Conservation (phyloP, 1,140 invertebrate genomes). For the Nebria ingens region DNA sequence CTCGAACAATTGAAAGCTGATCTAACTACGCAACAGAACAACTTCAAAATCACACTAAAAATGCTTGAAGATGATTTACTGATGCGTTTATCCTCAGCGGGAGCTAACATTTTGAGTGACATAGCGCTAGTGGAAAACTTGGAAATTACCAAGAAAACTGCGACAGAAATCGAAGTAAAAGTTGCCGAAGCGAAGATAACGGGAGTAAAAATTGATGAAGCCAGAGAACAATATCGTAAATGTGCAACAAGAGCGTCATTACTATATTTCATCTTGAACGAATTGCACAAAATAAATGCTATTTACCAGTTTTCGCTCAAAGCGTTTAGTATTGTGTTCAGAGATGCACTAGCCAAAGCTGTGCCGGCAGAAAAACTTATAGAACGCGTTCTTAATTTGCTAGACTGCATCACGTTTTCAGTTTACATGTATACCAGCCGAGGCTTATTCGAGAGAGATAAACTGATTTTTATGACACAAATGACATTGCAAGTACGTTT, state of each 20-base stretch:
- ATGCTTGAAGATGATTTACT: slow-evolving; percentile 82
- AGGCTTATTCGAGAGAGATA: slow-evolving; percentile 88
- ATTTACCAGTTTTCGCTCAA: slow-evolving; percentile 96
- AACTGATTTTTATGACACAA: slow-evolving; percentile 82
- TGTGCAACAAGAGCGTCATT: slow-evolving; percentile 79
- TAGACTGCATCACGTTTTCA: slow-evolving; percentile 80
- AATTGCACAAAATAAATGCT: slow-evolving; percentile 86
- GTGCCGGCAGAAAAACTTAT: slow-evolving; percentile 54
- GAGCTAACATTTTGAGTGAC: slow-evolving; percentile 84
- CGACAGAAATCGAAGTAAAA: slow-evolving; percentile 82
- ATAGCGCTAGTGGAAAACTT: slow-evolving; percentile 84
- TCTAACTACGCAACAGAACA: slow-evolving; percentile 86
- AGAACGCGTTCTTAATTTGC: slow-evolving; percentile 64
- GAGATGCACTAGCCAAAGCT: slow-evolving; percentile 69
- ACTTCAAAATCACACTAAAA: slow-evolving; percentile 89
- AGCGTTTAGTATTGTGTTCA: slow-evolving; percentile 88
- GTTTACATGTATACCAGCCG: slow-evolving; percentile 82
- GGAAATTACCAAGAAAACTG: slow-evolving; percentile 87
- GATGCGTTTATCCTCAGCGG: slow-evolving; percentile 74
- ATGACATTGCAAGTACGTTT: slow-evolving; percentile 66
- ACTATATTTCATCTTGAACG: slow-evolving; percentile 90
- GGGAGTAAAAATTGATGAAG: slow-evolving; percentile 78
- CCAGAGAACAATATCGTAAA: slow-evolving; percentile 78
- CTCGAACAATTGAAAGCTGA: slow-evolving; percentile 63
- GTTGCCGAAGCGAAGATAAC: slow-evolving; percentile 75